phyloP scores from a whole-genome alignment of 2,888 invertebrate species.

The Oligia latruncula region DNA sequence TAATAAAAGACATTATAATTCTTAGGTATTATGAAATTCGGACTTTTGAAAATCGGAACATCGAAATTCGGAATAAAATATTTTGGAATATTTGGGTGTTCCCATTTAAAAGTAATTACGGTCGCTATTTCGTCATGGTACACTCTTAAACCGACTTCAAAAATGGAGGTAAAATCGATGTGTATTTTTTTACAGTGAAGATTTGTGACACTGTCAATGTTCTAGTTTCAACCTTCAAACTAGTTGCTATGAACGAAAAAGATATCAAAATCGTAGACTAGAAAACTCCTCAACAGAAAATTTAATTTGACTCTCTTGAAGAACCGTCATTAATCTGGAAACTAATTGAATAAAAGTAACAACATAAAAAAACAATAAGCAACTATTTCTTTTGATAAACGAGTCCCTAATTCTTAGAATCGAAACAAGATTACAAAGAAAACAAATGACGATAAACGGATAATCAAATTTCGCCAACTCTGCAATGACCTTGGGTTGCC shows the following conservation, averaged over 20 bases:
- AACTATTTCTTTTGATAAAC: neutral
- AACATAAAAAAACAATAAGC: neutral
- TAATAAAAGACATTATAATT: too few species aligned
- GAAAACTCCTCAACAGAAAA: neutral
- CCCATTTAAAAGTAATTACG: neutral
- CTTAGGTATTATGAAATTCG: too few species aligned
- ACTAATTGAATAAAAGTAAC: neutral
- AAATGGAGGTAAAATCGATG: neutral
- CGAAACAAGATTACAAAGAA: conserved; percentile 34
- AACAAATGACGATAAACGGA: conserved; percentile 34
- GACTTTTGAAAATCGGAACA: too few species aligned
- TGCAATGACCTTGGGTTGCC: conserved; percentile 29
- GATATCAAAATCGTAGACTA: neutral
- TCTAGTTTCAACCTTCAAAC: neutral
- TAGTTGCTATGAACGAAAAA: neutral
- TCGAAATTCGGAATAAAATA: too few species aligned
- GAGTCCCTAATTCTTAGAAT: neutral
- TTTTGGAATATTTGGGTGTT: too few species aligned
- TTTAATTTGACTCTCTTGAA: neutral
- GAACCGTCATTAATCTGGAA: neutral
- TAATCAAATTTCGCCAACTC: conserved; percentile 52
- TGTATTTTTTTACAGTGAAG: neutral
- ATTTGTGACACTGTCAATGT: neutral
- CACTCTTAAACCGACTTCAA: neutral
- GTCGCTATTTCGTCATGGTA: neutral